These are phyloP conservation scores for Cheilosia variabilis DNA, from an alignment of 2,888 invertebrate species.

Conservation along the genomic window DNA sequence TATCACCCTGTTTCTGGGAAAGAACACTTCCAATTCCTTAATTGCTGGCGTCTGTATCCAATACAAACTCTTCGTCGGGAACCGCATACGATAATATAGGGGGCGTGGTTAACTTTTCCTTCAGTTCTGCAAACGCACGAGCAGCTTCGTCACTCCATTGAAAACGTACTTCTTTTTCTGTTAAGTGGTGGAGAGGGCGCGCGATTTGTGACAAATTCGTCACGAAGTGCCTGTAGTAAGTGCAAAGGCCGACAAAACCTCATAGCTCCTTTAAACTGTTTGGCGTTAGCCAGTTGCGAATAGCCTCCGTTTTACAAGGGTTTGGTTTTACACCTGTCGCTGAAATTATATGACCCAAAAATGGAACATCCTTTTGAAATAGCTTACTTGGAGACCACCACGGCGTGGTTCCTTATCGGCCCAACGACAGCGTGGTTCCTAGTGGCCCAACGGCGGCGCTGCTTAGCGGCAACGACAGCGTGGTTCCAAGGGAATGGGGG, in stretches of 20 bases:
- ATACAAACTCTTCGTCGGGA: background rate
- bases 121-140: background rate
- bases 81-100: conserved; percentile 3
- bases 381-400: no score
- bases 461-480: no score
- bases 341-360: background rate
- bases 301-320: background rate
- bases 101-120: background rate
- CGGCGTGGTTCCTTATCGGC: no score
- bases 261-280: no score
- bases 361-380: background rate
- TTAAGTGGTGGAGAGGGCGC: background rate
- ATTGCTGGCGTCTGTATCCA: background rate
- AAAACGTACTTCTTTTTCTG: background rate
- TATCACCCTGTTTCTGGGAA: conserved; percentile 2
- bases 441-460: no score
- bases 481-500: no score
- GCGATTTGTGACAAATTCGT: background rate
- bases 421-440: no score
- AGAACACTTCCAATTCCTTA: conserved; percentile 3
- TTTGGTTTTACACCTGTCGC: background rate
- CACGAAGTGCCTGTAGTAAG: background rate
- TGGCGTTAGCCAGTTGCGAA: background rate
- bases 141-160: background rate
- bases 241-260: background rate